Evolutionary conservation across 2,113 vertebrate genomes (phyloP), one percentile per base, ranked within the genome.

Genomic region (Trinectes maculatus): DNA sequence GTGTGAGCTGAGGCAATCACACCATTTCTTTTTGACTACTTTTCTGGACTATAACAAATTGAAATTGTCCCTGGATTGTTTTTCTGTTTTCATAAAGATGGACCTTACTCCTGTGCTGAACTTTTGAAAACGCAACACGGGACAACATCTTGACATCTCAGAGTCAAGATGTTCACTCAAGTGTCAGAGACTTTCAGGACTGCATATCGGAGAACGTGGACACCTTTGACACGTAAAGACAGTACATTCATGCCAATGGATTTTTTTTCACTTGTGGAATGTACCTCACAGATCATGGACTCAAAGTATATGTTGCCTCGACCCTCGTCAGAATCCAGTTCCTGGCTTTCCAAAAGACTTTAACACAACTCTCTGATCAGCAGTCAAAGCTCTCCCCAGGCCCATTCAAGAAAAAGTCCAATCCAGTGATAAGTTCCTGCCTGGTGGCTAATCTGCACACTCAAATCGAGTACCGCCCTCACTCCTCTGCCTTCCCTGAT

Each of bases 401-500:
- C 85, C 78, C 47, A 52, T 46, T 71, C 83, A 72, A 77, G 80
- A 87, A 70, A 86, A 84, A 82, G 71, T 82, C 84, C 76, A 51
- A 60, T 67, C 79, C 71, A 80, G 84, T 88, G 82, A 89, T 88
- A 91, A 94, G 88, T 90, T 93, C 94, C 93, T 85, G 85, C 84
- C 88, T 86, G 84, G 84, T 75, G 82, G 87, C 92, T 93, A 93
- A 92, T 93, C 94, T 91, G 87, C 94, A 94, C 90, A 88, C 91
- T 93, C 91, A 92, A 94, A 95, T 87, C 93, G 87, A 92, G 93
- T 90, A 92, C 87, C 69, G 90, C 89, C 93, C 93, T 91, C 94
- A 94, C 92, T 91, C 70, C 89, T 93, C 93, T 92, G 93, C 92
- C 92, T 91, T 88, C 93, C 94, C 94, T 93, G 94, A 95, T 95